Base-by-base conservation (phyloP, 2,888 invertebrate genomes). In the Chromoteleia sp. region DNA sequence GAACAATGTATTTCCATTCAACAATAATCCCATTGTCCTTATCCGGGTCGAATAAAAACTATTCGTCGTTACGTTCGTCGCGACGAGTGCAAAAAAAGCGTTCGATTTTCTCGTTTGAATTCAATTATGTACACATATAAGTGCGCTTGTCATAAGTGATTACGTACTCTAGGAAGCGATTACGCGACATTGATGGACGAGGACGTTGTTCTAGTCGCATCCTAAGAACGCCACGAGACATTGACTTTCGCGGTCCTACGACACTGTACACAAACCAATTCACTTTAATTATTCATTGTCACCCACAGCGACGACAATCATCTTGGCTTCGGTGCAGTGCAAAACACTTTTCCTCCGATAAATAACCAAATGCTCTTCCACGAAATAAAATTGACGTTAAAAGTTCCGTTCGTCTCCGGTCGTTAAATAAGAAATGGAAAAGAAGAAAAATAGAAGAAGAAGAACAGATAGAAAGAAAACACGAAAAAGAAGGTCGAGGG, bases 81-180 rank as follows among this genome's bases (percentile, higher is more conserved):
- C 59, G 41, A 12, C 30, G n/a, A 30, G 65, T 63, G 61, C 54
- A 79, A 67, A 79, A 67, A 71, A 65, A 39, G 17, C 52, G 58
- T 54, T 48, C 52, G 79, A 71, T 67, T 65, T 54, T 75, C 33
- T 77, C 68, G 68, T 68, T 59, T 54, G 52, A 56, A 76, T 68
- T 75, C 59, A 82, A 82, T 81, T 73, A 81, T 36, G 67, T 63
- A 61, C 76, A 82, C 76, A 68, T 58, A 77, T 76, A 78, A 79
- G 71, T 75, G 75, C 71, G 77, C 78, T 84, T 79, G 82, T 84
- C 78, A 84, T 75, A 71, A 84, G 71, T 73, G 75, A 84, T 84
- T 84, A 84, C 84, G 81, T 84, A 84, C 82, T 82, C 78, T 61
- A 82, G 82, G 78, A 82, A 84, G 84, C 78, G 68, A 82, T 82